Percentiles rank a stretch among this genome's conserved stretches.
Evolutionary conservation across 2,888 invertebrate genomes (phyloP).

Genomic region (Lochmaea capreae): DNA sequence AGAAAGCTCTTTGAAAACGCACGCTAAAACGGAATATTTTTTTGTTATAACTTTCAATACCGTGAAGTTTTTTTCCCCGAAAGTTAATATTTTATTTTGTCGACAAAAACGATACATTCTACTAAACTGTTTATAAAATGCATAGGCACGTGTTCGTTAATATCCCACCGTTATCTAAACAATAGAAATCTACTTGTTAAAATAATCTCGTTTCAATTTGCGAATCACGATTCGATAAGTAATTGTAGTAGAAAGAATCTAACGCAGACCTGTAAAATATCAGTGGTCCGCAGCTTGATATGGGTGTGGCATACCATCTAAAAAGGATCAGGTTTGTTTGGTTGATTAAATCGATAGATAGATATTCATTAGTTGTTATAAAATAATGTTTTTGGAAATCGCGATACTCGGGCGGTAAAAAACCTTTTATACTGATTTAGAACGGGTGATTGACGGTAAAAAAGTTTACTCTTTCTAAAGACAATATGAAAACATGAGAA

Average conservation of each 20-base stretch:
- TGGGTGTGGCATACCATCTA: constrained; percentile 6
- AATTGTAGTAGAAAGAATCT: constrained; percentile 4
- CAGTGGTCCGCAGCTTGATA: background rate
- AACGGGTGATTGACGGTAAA: too few relatives aligned
- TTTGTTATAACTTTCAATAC: too few relatives aligned
- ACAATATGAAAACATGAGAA: too few relatives aligned
- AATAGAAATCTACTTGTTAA: constrained; percentile 9
- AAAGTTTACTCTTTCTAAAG: too few relatives aligned
- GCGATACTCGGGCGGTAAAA: constrained; percentile 1
- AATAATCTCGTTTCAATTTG: background rate
- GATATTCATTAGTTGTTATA: constrained; percentile 6
- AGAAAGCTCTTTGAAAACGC: too few relatives aligned
- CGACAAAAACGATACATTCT: background rate
- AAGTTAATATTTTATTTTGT: background rate
- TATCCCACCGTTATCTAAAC: background rate
- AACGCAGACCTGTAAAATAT: background rate
- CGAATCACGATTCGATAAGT: constrained; percentile 10
- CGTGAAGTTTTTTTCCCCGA: too few relatives aligned
- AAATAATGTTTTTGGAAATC: constrained; percentile 6
- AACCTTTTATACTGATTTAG: background rate
- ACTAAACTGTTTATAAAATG: background rate
- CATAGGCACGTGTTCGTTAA: background rate
- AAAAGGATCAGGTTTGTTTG: constrained; percentile 19
- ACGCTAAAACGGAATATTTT: too few relatives aligned
- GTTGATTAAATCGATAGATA: constrained; percentile 5